Evolutionary conservation across 2,113 vertebrate genomes (phyloP), one percentile per base, ranked within the genome.

Genomic region (Microcebus ravelobensis): DNA sequence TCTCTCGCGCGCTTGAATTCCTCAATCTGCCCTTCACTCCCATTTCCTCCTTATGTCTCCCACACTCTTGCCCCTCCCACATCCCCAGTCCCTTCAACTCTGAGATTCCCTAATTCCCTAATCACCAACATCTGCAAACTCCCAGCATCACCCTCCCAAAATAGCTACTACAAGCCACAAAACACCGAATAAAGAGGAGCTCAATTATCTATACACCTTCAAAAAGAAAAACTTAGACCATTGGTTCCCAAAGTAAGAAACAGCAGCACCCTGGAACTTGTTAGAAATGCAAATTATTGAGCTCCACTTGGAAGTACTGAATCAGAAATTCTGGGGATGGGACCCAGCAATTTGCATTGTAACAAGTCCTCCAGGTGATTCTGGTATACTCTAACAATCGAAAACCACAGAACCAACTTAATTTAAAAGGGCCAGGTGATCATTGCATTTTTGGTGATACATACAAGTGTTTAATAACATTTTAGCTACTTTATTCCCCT

Each of bases 1-100:
- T 96, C 74, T 94, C 20, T 89, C 88, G 89, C 85, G 61, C n/a
- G 4, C 86, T 14, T 88, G 96, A 96, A 90, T 80, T 76, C 80
- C 68, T 85, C 74, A n/a, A 27, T 68, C 88, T 95, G 52, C 65
- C 82, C 79, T 96, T 82, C 65, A 65, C 39, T 80, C 63, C 61
- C 8, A 7, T 50, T 96, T 95, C 45, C 76, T 94, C 55, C 73
- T 86, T n/a, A 0, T 4, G 36, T 45, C 55, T 92, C 93, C 61
- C 34, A 74, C 59, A 23, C 59, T 55, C 73, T 71, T 45, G 17
- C 50, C 31, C 31, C 68, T 67, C n/a, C 59, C 39, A 5, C 39
- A 14, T 42, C 36, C 21, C 20, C 29, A 84, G 1, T 52, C 89
- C 83, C 73, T 84, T 94, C 39, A 65, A 21, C n/a, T 36, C 52